Evolutionary conservation across 1,140 invertebrate genomes (phyloP), one percentile per base, ranked within the genome.

Genomic region (Patella vulgata): DNA sequence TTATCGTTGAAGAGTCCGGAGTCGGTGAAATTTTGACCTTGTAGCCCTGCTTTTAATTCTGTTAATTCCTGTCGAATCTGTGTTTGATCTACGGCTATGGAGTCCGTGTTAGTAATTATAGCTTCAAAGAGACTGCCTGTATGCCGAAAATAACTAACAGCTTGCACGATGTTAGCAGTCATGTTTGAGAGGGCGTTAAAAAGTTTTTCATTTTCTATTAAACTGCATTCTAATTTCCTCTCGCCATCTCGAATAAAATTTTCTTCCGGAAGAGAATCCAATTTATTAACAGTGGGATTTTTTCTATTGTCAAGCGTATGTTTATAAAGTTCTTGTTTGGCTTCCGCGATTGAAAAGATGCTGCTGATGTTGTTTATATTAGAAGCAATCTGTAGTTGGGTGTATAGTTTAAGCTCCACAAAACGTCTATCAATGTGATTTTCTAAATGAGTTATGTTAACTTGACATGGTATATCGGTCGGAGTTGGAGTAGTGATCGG

Each of bases 71-170:
- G 54, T 2, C 64, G 59, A 11, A 67, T 54, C 33, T 28, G 17
- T 2, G 51, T 53, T 40, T 73, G 71, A 21, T 70, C 64, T n/a
- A 65, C 62, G 14, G 71, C 63, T 25, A 74, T 54, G 14, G 63
- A 54, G 36, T 74, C 71, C 0, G 66, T 71, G 31, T 59, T 67
- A n/a, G 65, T 57, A 27, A 74, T 66, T 21, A 74, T 60, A 5
- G 63, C 52, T 21, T 74, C 71, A 12, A 73, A 51, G 46, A 73
- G 53, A 33, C 60, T 52, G 8, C 63, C 68, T 2, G 71, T 71
- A 52, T 74, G 68, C 17, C 68, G 52, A 23, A 70, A 66, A 55
- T 66, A 74, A 30, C 51, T 27, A 9, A 71, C 64, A 2, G 71
- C 63, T 23, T 66, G 50, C 28, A 65, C 51, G 1, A 73, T 54